Base-by-base conservation (phyloP, 2,797 vertebrate species). In the Apogon hyalosoma region DNA sequence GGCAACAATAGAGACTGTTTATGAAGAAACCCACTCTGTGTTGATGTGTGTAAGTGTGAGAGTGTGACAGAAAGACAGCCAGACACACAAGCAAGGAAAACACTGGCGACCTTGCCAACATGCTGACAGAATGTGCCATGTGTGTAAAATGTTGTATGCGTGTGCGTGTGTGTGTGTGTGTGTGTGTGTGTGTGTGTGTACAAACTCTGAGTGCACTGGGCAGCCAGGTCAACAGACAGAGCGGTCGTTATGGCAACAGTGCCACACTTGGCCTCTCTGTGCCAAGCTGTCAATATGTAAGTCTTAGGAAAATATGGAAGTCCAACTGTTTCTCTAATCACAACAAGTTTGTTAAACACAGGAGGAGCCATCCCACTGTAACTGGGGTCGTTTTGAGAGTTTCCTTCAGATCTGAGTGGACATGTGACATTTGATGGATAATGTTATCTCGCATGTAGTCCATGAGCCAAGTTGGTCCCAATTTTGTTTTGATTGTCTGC, bases 41-140 rank as follows among this genome's bases (percentile, higher is more conserved):
- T 63, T 45, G 63, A 38, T 59, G 38, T 69, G 21, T 19, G 39
- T 11, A 54, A 8, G 21, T 9, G 14, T 19, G 49, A 36, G 31
- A 13, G 47, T 19, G 64, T 10, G 60, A 46, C 51, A 50, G 46
- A 50, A 42, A 43, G 38, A 50, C 2, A 50, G 47, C 15, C 42
- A 82, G 63, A 48, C 53, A 77, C 50, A 70, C 68, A 60, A 56
- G 78, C 33, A 62, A 56, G 47, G 70, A 74, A 73, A 85, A 80
- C 79, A 86, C 63, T 57, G 47, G 51, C 63, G 51, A 84, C 81
- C 82, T 82, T 89, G 88, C 89, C 90, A 93, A 84, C 79, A 87
- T 75, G 85, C 74, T 85, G 80, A 77, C 77, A 87, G 83, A 88
- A 84, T 58, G 69, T 67, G 73, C 56, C 63, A 46, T 69, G 78